Conservation (phyloP, 2,113 vertebrate genomes). For the Gopherus evgoodei region DNA sequence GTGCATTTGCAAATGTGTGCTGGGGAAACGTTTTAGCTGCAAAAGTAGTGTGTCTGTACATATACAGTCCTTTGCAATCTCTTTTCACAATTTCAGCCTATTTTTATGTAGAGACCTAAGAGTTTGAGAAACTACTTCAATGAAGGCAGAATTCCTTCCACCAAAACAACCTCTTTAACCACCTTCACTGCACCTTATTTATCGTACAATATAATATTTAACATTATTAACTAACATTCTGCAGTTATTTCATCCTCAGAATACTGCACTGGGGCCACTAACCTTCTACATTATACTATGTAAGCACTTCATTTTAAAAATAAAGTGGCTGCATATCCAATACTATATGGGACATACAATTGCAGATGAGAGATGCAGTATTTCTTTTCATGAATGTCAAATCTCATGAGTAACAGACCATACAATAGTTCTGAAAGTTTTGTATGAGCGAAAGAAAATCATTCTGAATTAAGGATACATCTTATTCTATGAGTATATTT, state of each 20-base stretch:
- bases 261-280: neutral
- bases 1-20: slow-evolving; percentile 37
- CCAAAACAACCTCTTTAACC: neutral
- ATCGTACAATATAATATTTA: neutral
- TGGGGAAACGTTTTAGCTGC: slow-evolving; percentile 70
- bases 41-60: neutral
- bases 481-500: neutral
- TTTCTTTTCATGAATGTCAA: neutral
- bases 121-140: neutral
- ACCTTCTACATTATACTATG: neutral
- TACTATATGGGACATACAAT: neutral
- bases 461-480: neutral
- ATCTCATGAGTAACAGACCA: neutral
- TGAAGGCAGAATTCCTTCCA: neutral
- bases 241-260: neutral
- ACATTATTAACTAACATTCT: neutral
- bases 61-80: neutral
- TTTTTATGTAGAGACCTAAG: neutral
- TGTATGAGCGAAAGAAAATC: neutral
- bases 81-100: neutral
- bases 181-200: neutral
- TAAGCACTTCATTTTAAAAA: neutral
- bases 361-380: neutral
- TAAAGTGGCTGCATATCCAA: neutral
- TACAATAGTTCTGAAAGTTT: neutral